Base-by-base conservation (phyloP, 2,113 vertebrate species). In the Corythoichthys intestinalis region DNA sequence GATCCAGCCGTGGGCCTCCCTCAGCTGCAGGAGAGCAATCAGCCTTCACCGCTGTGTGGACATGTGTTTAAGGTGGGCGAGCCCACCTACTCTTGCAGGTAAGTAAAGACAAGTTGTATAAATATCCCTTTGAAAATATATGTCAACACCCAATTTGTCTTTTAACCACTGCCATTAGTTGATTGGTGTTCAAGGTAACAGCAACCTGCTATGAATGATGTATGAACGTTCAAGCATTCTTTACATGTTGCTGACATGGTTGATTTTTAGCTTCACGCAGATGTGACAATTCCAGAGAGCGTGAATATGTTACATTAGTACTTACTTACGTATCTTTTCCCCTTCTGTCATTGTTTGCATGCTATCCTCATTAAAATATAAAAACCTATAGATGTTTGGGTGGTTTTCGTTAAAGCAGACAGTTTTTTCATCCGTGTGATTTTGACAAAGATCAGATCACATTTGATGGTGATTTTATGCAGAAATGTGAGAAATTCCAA, bases 31-130 rank as follows among this genome's bases (percentile, higher is more conserved):
- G 92, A 95, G 84, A 92, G 88, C 10, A 98, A 95, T 88, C 94
- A 92, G 80, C 94, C 95, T 13, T 96, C 96, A 8, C 94, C 95
- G 35, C 94, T 99, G 50, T 99, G 97, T 78, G 97, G 97, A 2
- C 95, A 95, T 0, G 97, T 98, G 72, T 99, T 99, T 85, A 98
- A 97, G 93, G 95, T 98, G 63, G 97, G 97, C 60, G 96, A 99
- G 61, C 97, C 97, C 82, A 98, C 97, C 0, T 99, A 99, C 79
- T 98, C 96, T 69, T 99, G 97, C 96, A 98, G 97, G 97, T 99
- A 77, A 0, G 7, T 14, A 38, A 50, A 20, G 41, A 46, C 20
- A 17, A 17, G 58, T 39, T 60, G 38, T n/a, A 17, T 7, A 14
- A 44, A 9, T 44, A 41, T 9, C 7, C 8, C 38, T 41, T n/a